Evolutionary conservation across 2,113 vertebrate species (phyloP), one percentile per base, ranked within the genome.

Genomic region (Pica pica): DNA sequence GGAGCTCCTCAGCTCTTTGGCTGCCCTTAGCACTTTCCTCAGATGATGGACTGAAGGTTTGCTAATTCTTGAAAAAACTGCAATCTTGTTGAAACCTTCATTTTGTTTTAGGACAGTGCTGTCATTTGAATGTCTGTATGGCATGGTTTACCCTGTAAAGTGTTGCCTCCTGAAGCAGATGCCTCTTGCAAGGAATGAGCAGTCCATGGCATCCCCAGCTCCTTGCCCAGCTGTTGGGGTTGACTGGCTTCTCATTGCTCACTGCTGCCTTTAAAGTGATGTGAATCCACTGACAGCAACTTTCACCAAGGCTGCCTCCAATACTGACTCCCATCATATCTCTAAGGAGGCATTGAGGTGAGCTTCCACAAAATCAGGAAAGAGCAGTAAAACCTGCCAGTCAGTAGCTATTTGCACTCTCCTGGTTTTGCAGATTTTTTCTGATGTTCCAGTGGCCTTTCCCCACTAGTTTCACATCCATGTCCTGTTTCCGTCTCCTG

Each of bases 401-500:
- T 19, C 0, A 0, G 53, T 57, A 44, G 8, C 16, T 82, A 27
- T 81, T 33, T 64, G 46, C 30, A 28, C 7, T 42, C 22, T 35
- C 11, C 61, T 63, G 39, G 0, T 70, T 87, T 63, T 53, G 46
- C 39, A 83, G 30, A 74, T 21, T 9, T 59, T 88, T 92, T 64
- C 44, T 68, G 52, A 28, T 44, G 30, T 55, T 78, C 33, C 71
- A 67, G 71, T 8, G 22, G 37, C 30, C 35, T 93, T 94, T 70
- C 46, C 30, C 35, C 5, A 11, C 24, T 24, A 35, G 60, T 37
- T 89, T 49, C 74, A 67, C 24, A 65, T 22, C 53, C n/a, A 22
- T 22, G 13, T 49, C 50, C 37, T 59, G 10, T 55, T 93, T 89
- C 26, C 31, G 7, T 53, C 18, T 74, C 73, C 55, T 53, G 13